Percentiles rank a stretch among this genome's conserved stretches.
Evolutionary conservation across 2,888 invertebrate genomes (phyloP).

Genomic region (Orthosia incerta): DNA sequence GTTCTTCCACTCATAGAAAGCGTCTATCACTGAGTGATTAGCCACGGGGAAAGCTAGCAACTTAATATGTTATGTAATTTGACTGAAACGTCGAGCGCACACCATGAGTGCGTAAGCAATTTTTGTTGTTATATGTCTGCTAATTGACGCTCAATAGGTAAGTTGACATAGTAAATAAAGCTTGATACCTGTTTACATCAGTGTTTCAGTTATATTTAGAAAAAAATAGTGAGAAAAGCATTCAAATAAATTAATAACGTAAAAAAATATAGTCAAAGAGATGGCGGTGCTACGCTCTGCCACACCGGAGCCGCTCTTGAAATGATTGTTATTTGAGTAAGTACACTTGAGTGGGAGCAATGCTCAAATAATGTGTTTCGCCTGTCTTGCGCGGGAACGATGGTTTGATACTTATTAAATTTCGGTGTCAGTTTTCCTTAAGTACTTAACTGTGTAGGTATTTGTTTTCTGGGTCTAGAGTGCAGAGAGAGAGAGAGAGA

Average conservation of each 20-base stretch:
- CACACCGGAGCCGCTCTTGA: background rate
- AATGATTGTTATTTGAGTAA: slow-evolving; percentile 24
- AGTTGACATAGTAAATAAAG: background rate
- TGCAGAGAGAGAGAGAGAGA: no score
- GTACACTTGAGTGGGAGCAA: slow-evolving; percentile 2
- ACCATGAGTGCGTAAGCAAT: no score
- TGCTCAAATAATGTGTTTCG: slow-evolving; percentile 8
- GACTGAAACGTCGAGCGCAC: no score
- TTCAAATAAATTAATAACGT: slow-evolving; percentile 6
- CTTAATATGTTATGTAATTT: no score
- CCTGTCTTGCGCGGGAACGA: background rate
- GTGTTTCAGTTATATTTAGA: background rate
- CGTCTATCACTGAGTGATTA: no score
- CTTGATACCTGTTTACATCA: no score
- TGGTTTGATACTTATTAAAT: background rate
- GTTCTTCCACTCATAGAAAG: no score
- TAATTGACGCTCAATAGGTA: no score
- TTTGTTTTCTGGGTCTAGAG: no score
- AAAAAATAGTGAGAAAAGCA: background rate
- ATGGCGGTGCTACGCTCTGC: background rate
- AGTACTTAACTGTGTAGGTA: background rate
- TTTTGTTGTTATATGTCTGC: no score
- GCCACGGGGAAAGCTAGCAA: no score
- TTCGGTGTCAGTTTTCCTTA: background rate
- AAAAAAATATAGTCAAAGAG: background rate